A percentile compares a stretch with the other conserved stretches of the same genome.
Conservation (phyloP, 1,140 invertebrate genomes). For the Zelostemma sp. region DNA sequence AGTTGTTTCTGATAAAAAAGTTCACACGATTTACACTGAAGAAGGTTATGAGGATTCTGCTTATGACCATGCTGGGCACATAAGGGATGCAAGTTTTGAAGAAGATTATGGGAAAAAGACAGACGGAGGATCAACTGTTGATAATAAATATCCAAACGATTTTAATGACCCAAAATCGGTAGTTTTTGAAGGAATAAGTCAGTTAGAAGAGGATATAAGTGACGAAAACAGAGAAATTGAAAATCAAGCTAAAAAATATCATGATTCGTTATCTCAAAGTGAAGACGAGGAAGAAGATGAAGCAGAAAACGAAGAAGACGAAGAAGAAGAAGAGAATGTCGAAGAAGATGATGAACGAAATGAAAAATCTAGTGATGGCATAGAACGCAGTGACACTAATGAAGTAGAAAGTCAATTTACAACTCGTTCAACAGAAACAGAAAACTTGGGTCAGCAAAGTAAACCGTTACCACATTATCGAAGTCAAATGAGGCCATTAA, state of each 20-base stretch:
- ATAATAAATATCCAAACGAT: background rate
- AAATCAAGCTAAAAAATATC: slow-evolving; percentile 34
- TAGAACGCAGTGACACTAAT: background rate
- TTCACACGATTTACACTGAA: slow-evolving; percentile 81
- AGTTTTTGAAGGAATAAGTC: slow-evolving; percentile 42
- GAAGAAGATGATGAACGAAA: slow-evolving; percentile 8
- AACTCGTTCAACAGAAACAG: no score
- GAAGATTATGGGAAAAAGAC: slow-evolving; percentile 58
- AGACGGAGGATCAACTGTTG: background rate
- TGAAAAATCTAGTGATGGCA: background rate
- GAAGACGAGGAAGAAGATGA: slow-evolving; percentile 14
- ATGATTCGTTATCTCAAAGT: slow-evolving; percentile 23
- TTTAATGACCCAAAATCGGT: slow-evolving; percentile 51
- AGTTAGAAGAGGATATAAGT: slow-evolving; percentile 56
- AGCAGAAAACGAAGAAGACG: slow-evolving; percentile 16
- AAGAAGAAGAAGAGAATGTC: slow-evolving; percentile 12
- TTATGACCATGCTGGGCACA: slow-evolving; percentile 82
- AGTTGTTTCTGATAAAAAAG: slow-evolving; percentile 78
- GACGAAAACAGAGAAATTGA: slow-evolving; percentile 48
- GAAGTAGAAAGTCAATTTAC: no score
- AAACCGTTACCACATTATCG: no score
- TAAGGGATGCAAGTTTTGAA: slow-evolving; percentile 74
- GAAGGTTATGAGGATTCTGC: slow-evolving; percentile 83
- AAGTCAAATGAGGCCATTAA: background rate
- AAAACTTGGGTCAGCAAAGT: no score